Evolutionary conservation across 2,797 vertebrate genomes (phyloP).

Genomic region (Syndactyla subalaris): DNA sequence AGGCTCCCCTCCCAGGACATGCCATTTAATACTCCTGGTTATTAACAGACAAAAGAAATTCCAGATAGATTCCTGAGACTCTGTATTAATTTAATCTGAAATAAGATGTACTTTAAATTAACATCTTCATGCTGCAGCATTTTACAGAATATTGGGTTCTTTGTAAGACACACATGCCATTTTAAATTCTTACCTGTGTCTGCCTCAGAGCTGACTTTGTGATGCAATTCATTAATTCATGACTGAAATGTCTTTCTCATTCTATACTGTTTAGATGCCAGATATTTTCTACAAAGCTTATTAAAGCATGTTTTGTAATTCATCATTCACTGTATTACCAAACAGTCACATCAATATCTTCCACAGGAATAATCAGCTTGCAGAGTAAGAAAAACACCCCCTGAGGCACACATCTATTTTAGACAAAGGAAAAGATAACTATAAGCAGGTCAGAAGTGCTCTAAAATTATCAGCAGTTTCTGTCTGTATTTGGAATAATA

Average conservation of each 20-base stretch:
- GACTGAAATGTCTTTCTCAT: background rate
- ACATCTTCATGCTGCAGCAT: background rate
- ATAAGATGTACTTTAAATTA: background rate
- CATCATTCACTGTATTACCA: background rate
- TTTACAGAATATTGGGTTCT: background rate
- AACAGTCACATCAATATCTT: background rate
- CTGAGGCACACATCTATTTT: background rate
- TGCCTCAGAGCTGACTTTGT: conserved; percentile 1
- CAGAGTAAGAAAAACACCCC: background rate
- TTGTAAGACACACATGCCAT: background rate
- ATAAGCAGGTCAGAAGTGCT: background rate
- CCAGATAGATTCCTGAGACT: background rate
- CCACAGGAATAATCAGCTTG: background rate
- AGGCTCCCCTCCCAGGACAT: background rate
- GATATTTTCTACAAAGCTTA: conserved; percentile 1
- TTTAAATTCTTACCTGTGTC: background rate
- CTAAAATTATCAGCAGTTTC: background rate
- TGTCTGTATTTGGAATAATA: background rate
- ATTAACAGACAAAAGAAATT: background rate
- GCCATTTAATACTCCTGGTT: background rate
- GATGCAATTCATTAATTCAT: conserved; percentile 23
- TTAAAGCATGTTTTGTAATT: background rate
- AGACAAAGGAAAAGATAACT: background rate
- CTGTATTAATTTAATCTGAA: background rate
- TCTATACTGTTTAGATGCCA: background rate